phyloP scores from a whole-genome alignment of 2,113 vertebrate genomes.

The Syrmaticus mikado region DNA sequence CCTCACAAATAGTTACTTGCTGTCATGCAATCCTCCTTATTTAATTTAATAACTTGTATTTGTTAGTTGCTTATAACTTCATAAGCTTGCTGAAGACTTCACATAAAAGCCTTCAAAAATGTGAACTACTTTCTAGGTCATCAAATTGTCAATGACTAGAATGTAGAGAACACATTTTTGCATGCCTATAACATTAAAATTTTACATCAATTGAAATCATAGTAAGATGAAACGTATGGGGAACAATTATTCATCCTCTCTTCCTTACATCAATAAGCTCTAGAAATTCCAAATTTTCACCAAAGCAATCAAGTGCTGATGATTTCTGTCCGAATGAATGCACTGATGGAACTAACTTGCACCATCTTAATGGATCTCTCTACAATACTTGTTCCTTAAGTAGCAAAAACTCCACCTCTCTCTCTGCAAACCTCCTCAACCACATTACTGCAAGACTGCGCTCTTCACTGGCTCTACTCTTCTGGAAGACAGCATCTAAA shows the following conservation, averaged over 20 bases:
- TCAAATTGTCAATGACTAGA: neutral
- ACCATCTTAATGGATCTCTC: neutral
- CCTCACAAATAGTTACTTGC: neutral
- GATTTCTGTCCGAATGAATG: neutral
- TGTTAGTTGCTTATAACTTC: conserved; percentile 5
- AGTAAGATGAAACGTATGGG: neutral
- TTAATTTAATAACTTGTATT: conserved; percentile 13
- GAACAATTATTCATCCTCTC: neutral
- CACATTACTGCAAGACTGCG: neutral
- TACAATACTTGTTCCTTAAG: neutral
- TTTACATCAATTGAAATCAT: neutral
- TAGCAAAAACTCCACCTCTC: neutral
- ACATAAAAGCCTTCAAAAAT: conserved; percentile 17
- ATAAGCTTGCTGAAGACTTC: conserved; percentile 2
- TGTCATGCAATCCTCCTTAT: neutral
- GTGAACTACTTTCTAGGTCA: neutral
- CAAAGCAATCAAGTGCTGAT: neutral
- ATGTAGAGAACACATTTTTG: neutral
- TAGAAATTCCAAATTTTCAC: neutral
- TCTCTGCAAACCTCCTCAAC: neutral
- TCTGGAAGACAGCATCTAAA: neutral
- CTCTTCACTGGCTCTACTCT: neutral
- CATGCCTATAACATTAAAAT: neutral
- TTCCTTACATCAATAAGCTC: neutral
- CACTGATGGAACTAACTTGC: neutral